Conservation (phyloP, 2,113 vertebrate species). For the Leucosticte australis region DNA sequence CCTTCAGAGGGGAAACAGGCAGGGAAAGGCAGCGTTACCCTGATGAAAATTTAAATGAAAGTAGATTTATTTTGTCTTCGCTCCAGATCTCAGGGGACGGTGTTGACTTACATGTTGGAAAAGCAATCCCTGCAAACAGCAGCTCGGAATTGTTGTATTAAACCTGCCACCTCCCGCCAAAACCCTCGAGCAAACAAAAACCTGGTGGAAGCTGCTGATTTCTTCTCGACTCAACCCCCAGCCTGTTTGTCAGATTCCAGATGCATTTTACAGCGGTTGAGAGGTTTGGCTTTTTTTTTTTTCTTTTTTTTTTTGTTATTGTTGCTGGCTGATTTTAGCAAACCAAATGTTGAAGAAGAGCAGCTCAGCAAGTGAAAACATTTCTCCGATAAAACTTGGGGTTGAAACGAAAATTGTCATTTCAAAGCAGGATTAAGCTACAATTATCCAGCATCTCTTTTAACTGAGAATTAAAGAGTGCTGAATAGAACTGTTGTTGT, state of each 20-base stretch:
- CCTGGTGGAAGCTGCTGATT: slow-evolving; percentile 1
- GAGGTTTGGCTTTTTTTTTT: background rate
- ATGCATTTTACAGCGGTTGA: background rate
- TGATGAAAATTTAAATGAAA: slow-evolving; percentile 19
- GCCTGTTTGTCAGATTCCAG: slow-evolving; percentile 35
- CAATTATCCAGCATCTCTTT: slow-evolving; percentile 12
- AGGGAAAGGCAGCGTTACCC: background rate
- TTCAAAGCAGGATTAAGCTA: slow-evolving; percentile 17
- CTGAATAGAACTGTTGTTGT: slow-evolving; percentile 24
- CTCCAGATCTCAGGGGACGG: background rate
- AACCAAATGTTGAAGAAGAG: slow-evolving; percentile 27
- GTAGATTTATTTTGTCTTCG: slow-evolving; percentile 31
- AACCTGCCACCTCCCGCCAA: slow-evolving; percentile 5
- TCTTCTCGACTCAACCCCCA: background rate
- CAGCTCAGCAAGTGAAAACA: slow-evolving; percentile 6
- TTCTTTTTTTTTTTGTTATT: background rate
- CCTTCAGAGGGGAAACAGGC: background rate
- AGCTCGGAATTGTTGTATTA: background rate
- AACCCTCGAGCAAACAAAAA: slow-evolving; percentile 38
- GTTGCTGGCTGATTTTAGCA: slow-evolving; percentile 2
- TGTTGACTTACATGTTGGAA: slow-evolving; percentile 26
- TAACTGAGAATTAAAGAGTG: background rate
- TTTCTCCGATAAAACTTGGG: background rate
- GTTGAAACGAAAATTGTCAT: slow-evolving; percentile 24
- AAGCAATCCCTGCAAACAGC: slow-evolving; percentile 21